Conservation (phyloP, 2,888 invertebrate genomes). For the Geotrupes spiniger region DNA sequence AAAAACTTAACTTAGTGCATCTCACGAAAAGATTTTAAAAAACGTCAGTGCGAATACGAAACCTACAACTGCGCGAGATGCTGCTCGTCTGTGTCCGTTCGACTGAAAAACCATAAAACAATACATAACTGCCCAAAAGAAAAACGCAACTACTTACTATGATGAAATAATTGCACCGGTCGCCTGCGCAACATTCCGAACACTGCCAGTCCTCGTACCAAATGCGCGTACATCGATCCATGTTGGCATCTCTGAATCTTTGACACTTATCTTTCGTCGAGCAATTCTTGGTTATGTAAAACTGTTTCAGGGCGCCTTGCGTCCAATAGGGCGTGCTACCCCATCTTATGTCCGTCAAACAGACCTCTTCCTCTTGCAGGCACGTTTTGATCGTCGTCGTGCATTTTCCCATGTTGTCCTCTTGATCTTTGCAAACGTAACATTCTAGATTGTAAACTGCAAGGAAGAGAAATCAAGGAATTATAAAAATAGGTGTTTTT, state of each 20-base stretch:
- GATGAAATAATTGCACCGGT: conserved; percentile 91
- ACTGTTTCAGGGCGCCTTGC: conserved; percentile 88
- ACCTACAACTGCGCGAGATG: no score
- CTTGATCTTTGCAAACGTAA: conserved; percentile 92
- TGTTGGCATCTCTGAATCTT: conserved; percentile 64
- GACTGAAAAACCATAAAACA: conserved; percentile 15
- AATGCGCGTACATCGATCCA: conserved; percentile 81
- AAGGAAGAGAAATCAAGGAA: conserved; percentile 37
- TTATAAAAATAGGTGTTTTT: no score
- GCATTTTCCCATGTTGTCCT: conserved; percentile 90
- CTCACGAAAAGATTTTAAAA: no score
- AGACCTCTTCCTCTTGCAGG: conserved; percentile 81
- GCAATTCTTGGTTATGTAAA: conserved; percentile 89
- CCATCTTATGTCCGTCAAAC: conserved; percentile 89
- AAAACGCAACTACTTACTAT: conserved; percentile 93
- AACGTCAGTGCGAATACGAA: no score
- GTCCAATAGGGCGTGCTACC: conserved; percentile 96
- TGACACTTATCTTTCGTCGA: conserved; percentile 79
- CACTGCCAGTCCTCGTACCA: conserved; percentile 98
- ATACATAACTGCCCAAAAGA: no score
- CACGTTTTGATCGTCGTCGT: conserved; percentile 88
- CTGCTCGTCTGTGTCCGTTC: neutral
- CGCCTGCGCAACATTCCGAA: conserved; percentile 93
- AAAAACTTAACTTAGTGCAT: no score
- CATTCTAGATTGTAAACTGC: conserved; percentile 77